These are phyloP conservation scores for Calyptomena viridis DNA, from an alignment of 2,113 vertebrate species.

Conservation along the genomic window DNA sequence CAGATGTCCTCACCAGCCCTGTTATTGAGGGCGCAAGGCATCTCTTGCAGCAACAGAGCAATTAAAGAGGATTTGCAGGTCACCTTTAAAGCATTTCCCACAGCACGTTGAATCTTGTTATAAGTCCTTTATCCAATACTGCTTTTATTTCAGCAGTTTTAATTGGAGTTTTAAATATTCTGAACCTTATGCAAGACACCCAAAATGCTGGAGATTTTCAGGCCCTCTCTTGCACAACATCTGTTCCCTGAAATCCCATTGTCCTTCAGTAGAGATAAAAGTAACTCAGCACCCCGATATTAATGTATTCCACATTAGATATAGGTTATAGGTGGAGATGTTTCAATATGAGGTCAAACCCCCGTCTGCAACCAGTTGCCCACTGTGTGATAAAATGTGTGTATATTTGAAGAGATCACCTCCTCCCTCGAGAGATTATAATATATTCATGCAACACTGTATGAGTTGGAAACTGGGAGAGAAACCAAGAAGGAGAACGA, in stretches of 20 bases:
- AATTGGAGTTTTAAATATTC: slow-evolving; percentile 47
- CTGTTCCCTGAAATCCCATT: neutral
- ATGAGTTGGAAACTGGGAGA: neutral
- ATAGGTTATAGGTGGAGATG: neutral
- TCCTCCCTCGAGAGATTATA: neutral
- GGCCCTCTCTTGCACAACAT: neutral
- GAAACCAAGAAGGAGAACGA: neutral
- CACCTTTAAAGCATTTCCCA: slow-evolving; percentile 64
- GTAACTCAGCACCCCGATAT: neutral
- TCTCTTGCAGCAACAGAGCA: slow-evolving; percentile 44
- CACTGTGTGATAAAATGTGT: neutral
- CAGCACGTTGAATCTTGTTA: slow-evolving; percentile 56
- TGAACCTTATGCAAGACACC: slow-evolving; percentile 19
- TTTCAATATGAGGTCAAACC: neutral
- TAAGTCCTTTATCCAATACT: slow-evolving; percentile 4
- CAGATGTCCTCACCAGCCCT: slow-evolving; percentile 18
- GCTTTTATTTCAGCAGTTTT: slow-evolving; percentile 37
- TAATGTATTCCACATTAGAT: rapidly evolving
- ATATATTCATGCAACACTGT: neutral
- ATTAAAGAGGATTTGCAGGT: slow-evolving; percentile 66
- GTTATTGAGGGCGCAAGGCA: slow-evolving; percentile 25
- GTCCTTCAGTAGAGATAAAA: neutral
- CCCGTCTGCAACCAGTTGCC: neutral
- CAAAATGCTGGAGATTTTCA: neutral
- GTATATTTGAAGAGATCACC: neutral